Evolutionary conservation across 2,888 invertebrate genomes (phyloP).

Genomic region (Capitulum mitella): DNA sequence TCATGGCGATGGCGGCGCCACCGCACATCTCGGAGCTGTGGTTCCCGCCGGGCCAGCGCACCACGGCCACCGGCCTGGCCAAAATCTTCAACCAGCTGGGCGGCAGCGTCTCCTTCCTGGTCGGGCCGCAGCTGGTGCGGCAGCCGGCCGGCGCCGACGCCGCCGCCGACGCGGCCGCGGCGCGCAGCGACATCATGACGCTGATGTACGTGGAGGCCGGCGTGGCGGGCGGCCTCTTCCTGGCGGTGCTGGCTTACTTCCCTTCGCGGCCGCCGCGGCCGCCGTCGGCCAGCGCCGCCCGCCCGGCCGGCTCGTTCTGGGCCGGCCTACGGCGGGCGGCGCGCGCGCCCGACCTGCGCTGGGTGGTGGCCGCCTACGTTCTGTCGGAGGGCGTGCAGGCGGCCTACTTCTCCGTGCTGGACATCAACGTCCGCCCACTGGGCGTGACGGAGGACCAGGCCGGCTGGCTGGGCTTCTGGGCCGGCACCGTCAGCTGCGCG

Average conservation of each 20-base stretch:
- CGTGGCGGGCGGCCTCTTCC: constrained; percentile 29
- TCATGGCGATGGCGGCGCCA: neutral
- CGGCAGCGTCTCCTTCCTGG: neutral
- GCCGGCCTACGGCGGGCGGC: too few relatives aligned
- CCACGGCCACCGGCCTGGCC: constrained; percentile 29
- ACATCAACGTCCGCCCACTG: neutral
- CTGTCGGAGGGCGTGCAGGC: neutral
- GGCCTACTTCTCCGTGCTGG: neutral
- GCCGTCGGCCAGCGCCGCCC: too few relatives aligned
- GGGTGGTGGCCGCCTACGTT: neutral
- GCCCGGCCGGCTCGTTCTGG: too few relatives aligned
- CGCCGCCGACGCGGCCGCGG: constrained; percentile 8
- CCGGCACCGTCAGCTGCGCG: constrained; percentile 28
- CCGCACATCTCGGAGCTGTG: neutral
- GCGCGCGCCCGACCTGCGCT: too few relatives aligned
- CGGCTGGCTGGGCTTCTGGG: constrained; percentile 33
- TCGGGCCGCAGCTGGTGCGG: neutral
- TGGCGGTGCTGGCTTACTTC: too few relatives aligned
- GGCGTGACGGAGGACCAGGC: constrained; percentile 30
- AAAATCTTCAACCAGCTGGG: neutral
- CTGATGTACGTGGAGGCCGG: constrained; percentile 33
- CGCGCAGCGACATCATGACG: constrained; percentile 26
- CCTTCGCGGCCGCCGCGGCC: too few relatives aligned
- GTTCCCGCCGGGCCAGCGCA: constrained; percentile 30
- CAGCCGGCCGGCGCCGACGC: neutral